Base-by-base conservation (phyloP, 1,140 invertebrate species). In the Drosophila nigrodunni region DNA sequence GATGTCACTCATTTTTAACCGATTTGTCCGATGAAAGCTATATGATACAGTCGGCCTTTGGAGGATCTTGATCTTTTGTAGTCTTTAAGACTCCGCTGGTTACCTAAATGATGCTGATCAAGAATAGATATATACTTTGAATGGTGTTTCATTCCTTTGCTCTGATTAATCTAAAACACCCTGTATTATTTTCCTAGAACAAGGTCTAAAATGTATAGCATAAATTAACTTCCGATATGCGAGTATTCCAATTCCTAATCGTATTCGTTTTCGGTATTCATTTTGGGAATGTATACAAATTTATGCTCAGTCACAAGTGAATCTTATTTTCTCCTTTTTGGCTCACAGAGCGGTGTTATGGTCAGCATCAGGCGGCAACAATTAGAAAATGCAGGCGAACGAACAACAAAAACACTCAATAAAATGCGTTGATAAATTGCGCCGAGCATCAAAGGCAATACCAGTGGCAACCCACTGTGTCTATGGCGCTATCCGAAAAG, bases 401-500 rank as follows among this genome's bases (percentile, higher is more conserved):
- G 46, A 64, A 41, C 76, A 74, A 88, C 73, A 77, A 88, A 88
- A 88, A 89, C 85, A 88, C 77, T 88, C 77, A 88, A 88, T 88
- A 88, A 88, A 88, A 88, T 88, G 52, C 85, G 83, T 88, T 88
- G 83, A 88, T 89, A 88, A 88, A 88, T 88, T 88, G 83, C 85
- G 74, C 50, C 67, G 49, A 87, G 83, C 83, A 88, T 88, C 83
- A 88, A 88, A 87, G 82, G 82, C 86, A 54, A 64, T 30, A 64
- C 72, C 79, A 77, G 62, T 74, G 85, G 85, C 87, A 88, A 67
- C 83, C 83, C 83, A 89, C 85, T 78, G 83, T 69, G 83, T 55
- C 55, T 78, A 79, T 89, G 83, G 83, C 83, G 83, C 83, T 87
- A 30, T 6, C 25, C 34, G 55, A 52, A 30, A 5, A 46, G 60